These are phyloP conservation scores for Danaus melanippus DNA, from an alignment of 1,140 invertebrate species.

Conservation along the genomic window DNA sequence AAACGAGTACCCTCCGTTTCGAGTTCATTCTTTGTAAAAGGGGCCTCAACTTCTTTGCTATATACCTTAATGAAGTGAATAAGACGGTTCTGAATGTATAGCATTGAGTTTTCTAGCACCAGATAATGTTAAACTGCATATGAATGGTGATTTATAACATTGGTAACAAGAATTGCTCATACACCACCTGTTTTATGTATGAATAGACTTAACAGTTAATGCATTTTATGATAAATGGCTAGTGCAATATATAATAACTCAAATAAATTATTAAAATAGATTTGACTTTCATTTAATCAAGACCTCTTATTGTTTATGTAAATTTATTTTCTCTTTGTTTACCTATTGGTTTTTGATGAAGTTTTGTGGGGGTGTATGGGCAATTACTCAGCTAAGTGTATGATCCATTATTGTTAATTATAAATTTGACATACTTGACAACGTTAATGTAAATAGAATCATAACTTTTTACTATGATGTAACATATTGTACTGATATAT, in stretches of 20 bases:
- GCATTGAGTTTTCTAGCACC: too few relatives aligned
- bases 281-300: constrained; percentile 62
- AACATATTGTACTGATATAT: constrained; percentile 49
- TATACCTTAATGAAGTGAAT: too few relatives aligned
- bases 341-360: constrained; percentile 35
- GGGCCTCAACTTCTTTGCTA: too few relatives aligned
- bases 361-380: constrained; percentile 64
- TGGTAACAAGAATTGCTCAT: constrained; percentile 61
- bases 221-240: constrained; percentile 43
- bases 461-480: constrained; percentile 19
- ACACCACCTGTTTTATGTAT: constrained; percentile 63
- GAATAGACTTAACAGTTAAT: constrained; percentile 41
- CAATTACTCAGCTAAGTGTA: constrained; percentile 30
- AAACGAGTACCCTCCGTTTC: too few relatives aligned
- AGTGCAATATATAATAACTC: constrained; percentile 50
- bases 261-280: constrained; percentile 54
- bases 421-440: constrained; percentile 6
- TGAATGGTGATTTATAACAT: too few relatives aligned
- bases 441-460: constrained; percentile 10
- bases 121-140: too few relatives aligned
- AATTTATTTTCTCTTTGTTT: constrained; percentile 50
- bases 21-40: too few relatives aligned
- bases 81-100: too few relatives aligned
- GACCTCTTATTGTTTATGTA: constrained; percentile 57
- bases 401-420: constrained; percentile 10